Evolutionary conservation across 64 coral and sea anemone species (phyloP).

Genomic region (Anthopleura sola): DNA sequence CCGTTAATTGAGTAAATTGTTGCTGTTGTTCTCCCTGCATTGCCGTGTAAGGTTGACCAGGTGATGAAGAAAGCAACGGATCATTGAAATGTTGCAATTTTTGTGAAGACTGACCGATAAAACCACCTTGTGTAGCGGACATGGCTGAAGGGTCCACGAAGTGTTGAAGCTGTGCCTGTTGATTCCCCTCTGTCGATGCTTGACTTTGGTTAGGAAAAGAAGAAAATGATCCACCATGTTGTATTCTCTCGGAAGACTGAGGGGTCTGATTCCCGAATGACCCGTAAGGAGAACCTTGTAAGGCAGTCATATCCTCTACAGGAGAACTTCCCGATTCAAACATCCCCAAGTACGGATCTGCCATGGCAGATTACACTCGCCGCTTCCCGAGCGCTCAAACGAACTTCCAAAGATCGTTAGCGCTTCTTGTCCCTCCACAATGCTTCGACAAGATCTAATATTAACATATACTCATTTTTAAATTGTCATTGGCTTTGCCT

Average conservation of each 20-base stretch:
- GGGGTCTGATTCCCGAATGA: conserved; percentile 61
- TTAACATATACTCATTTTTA: conserved; percentile 20
- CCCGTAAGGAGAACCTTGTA: conserved; percentile 49
- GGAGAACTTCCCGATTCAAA: conserved; percentile 32
- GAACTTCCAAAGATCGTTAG: conserved; percentile 16
- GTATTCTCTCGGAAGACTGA: conserved; percentile 69
- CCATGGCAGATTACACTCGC: conserved; percentile 50
- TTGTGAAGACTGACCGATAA: conserved; percentile 63
- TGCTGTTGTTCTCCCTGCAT: conserved; percentile 64
- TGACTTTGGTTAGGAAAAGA: conserved; percentile 54
- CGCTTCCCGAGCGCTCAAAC: conserved; percentile 7
- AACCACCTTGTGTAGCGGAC: conserved; percentile 54
- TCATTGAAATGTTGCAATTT: conserved; percentile 95
- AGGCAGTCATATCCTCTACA: conserved; percentile 15
- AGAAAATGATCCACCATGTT: conserved; percentile 68
- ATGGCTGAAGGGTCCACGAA: conserved; percentile 73
- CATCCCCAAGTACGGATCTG: conserved; percentile 90
- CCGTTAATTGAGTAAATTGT: conserved; percentile 71
- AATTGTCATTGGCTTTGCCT: conserved; percentile 23
- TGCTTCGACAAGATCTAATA: conserved; percentile 8
- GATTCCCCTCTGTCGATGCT: conserved; percentile 1
- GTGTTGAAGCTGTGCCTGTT: conserved; percentile 86
- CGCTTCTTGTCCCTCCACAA: conserved; percentile 12
- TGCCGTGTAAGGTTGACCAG: conserved; percentile 45
- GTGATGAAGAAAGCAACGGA: conserved; percentile 80